Base-by-base conservation (phyloP, 2,888 invertebrate species). In the Drosophila meridiana region DNA sequence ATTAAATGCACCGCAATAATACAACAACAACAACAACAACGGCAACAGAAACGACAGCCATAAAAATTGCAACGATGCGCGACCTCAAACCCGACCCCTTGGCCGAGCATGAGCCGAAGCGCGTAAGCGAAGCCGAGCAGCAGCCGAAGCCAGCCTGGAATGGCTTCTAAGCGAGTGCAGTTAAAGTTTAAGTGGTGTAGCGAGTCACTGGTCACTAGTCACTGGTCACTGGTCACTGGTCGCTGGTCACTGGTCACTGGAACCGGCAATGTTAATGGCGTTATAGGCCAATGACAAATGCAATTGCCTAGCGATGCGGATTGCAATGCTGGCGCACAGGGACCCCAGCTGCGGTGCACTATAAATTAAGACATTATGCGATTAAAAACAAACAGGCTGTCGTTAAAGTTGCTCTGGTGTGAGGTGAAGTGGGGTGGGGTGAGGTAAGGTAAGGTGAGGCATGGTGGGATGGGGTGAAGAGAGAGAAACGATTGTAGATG, bases 361-460 rank as follows among this genome's bases (percentile, higher is more conserved):
- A 91, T 92, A 91, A 92, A 91, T 91, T 92, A 91, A 91, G 91
- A 91, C 91, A 91, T 91, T 92, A 91, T 91, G 88, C 90, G 91
- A 91, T 90, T 90, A 91, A 91, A 90, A 90, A 84, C 91, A 90
- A 90, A 91, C 90, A 84, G 87, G 79, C 80, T 79, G 83, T 87
- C 89, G 89, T 84, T 84, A 86, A 86, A 83, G 72, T 74, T 78
- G 74, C 76, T 34, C 9, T 6, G 4, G 13, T 20, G 11, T 8
- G 6, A 34, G 8, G 36, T 14, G 28, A 42, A 57, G 61, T 59
- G 65, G 50, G 30, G 48, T 53, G 43, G 60, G 55, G 42, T 4
- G 38, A 38, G 38, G 20, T 20, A 20, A 38, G 13, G 13, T 11
- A 38, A 47, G 8, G 55, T 34, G 34, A 30, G 47, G 8, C 45